Percentiles rank a stretch among this genome's conserved stretches.
These are phyloP conservation scores for Apteryx owenii DNA, from an alignment of 2,113 vertebrate genomes.

Conservation along the genomic window DNA sequence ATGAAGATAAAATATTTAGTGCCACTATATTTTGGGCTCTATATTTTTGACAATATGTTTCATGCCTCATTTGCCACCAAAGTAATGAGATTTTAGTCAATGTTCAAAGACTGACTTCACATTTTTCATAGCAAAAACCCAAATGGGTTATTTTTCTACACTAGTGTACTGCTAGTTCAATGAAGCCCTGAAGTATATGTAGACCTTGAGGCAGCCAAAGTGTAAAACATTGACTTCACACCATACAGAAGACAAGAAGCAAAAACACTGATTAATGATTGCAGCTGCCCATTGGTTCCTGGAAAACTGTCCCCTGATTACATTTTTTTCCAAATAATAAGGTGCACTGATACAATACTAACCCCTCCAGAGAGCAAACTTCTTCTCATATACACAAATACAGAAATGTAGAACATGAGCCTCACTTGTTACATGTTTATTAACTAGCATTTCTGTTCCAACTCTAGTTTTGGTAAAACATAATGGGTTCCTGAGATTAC, in stretches of 20 bases:
- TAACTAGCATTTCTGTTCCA: background rate
- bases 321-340: background rate
- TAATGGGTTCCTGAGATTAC: background rate
- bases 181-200: slow-evolving; percentile 23
- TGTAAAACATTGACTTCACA: slow-evolving; percentile 25
- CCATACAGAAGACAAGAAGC: background rate
- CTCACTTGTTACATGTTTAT: background rate
- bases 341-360: background rate
- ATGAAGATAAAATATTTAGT: slow-evolving; percentile 49
- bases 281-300: background rate
- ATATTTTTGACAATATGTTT: slow-evolving; percentile 64
- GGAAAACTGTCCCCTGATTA: background rate
- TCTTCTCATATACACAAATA: background rate
- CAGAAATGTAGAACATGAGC: background rate
- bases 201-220: slow-evolving; percentile 44
- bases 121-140: slow-evolving; percentile 54
- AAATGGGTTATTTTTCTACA: slow-evolving; percentile 52
- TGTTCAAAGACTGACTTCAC: slow-evolving; percentile 27
- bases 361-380: background rate
- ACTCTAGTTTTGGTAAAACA: background rate
- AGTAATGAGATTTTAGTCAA: slow-evolving; percentile 62
- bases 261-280: background rate
- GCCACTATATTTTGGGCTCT: slow-evolving; percentile 23
- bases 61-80: slow-evolving; percentile 58
- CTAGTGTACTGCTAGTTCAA: background rate